Conservation (phyloP, 2,113 vertebrate species). For the Petrocephalus zakoni region DNA sequence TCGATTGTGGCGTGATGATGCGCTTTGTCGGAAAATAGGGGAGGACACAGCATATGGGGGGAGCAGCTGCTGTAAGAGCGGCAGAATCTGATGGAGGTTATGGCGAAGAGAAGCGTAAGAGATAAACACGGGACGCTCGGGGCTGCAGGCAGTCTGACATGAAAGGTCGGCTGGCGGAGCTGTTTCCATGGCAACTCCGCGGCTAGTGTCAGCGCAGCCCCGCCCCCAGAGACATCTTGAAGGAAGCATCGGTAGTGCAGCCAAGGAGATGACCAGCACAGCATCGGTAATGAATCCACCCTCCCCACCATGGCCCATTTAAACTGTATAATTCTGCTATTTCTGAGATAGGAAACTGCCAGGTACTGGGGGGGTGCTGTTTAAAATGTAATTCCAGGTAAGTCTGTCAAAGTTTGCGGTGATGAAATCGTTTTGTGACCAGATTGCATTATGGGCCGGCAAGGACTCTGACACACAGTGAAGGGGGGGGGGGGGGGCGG, state of each 20-base stretch:
- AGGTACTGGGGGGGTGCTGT: neutral
- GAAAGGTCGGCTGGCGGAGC: neutral
- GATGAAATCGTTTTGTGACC: neutral
- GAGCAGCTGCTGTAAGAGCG: slow-evolving; percentile 25
- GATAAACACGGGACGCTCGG: slow-evolving; percentile 19
- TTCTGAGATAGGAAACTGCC: neutral
- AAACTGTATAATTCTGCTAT: neutral
- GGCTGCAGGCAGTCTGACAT: slow-evolving; percentile 24
- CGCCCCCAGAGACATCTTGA: neutral
- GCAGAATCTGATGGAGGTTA: slow-evolving; percentile 15
- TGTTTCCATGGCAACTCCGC: neutral
- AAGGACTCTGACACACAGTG: neutral
- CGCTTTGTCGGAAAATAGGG: neutral
- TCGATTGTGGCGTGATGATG: neutral
- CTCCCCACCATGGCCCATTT: neutral
- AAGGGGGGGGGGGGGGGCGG: too few relatives aligned
- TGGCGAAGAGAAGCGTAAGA: slow-evolving; percentile 10
- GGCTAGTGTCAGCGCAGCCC: neutral
- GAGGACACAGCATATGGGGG: neutral
- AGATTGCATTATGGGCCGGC: neutral
- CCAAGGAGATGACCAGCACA: neutral
- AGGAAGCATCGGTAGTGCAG: neutral
- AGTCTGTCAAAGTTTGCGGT: neutral
- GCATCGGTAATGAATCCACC: neutral
- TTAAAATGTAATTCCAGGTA: neutral